Conservation (phyloP, 2,888 invertebrate species). For the Helobdella robusta region DNA sequence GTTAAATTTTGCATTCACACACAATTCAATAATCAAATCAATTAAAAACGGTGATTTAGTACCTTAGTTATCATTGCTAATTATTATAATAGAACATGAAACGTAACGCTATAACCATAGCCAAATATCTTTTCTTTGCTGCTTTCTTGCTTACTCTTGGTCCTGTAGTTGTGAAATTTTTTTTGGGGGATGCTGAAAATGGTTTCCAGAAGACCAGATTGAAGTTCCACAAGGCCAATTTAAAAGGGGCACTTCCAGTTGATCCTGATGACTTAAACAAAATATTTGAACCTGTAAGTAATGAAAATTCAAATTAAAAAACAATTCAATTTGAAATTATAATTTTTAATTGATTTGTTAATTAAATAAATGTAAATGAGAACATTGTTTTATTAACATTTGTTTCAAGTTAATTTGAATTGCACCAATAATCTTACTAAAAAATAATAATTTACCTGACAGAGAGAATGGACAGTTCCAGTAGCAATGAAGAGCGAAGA, state of each 20-base stretch:
- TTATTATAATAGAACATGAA: conserved; percentile 36
- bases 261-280: conserved; percentile 28
- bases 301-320: no score
- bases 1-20: no score
- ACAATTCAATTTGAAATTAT: no score
- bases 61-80: no score
- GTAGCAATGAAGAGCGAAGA: not conserved
- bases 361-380: no score
- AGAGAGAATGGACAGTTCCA: conserved; percentile 24
- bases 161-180: conserved; percentile 38
- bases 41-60: no score
- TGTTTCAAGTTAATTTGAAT: not conserved
- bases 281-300: conserved; percentile 21
- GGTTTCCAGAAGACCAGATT: not conserved
- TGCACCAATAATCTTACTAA: no score
- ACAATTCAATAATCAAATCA: no score
- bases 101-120: conserved; percentile 41
- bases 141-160: conserved; percentile 39
- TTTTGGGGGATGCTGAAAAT: conserved; percentile 34
- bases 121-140: conserved; percentile 41
- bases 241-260: conserved; percentile 22
- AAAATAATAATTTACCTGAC: not conserved
- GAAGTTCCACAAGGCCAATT: not conserved
- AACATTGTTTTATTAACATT: no score
- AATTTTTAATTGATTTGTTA: no score